These are phyloP conservation scores for Brachionus koreanus DNA, from an alignment of 1,140 invertebrate genomes.

Conservation along the genomic window DNA sequence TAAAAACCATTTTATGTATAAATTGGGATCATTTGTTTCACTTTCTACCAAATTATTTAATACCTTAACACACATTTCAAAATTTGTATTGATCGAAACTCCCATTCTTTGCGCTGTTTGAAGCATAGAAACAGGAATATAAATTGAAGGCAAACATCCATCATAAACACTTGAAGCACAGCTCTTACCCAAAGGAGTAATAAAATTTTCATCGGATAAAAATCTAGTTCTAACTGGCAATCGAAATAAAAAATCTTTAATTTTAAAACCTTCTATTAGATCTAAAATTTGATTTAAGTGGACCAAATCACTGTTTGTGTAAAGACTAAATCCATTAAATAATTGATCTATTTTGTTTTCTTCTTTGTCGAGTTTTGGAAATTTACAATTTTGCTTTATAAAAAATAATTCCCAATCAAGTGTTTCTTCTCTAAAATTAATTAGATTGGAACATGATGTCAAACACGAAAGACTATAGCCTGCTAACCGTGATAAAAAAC, in stretches of 20 bases:
- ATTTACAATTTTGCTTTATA: neutral
- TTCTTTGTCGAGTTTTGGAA: neutral
- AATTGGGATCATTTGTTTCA: neutral
- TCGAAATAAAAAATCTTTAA: neutral
- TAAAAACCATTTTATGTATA: constrained; percentile 8
- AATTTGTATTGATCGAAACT: neutral
- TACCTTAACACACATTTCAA: neutral
- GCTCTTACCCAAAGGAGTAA: neutral
- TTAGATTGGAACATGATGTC: neutral
- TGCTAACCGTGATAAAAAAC: neutral
- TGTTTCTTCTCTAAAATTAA: neutral
- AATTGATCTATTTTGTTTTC: constrained; percentile 16
- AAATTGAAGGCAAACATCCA: neutral
- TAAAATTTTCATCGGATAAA: neutral
- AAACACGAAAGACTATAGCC: neutral
- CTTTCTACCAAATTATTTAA: neutral
- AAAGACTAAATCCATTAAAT: constrained; percentile 10
- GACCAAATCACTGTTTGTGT: neutral
- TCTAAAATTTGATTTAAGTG: neutral
- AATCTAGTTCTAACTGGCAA: neutral
- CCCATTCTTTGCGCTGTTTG: neutral
- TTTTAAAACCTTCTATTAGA: neutral
- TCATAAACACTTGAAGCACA: neutral
- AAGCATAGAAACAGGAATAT: neutral
- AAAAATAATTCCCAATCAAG: constrained; percentile 26